Conservation (phyloP, 2,888 invertebrate species). For the Hyposoter didymator region DNA sequence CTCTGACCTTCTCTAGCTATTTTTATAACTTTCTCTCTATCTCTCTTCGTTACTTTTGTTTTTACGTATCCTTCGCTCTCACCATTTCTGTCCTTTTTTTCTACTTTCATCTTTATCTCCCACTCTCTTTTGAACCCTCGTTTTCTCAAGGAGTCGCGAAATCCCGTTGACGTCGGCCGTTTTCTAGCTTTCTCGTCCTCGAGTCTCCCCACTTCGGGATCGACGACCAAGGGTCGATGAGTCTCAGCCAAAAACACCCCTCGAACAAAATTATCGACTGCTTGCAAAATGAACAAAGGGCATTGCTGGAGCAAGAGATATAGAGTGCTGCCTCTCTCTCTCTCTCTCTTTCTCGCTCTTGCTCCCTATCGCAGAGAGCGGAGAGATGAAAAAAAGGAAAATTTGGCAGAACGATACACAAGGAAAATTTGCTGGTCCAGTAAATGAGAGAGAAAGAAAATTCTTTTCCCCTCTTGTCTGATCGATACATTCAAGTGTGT, state of each 20-base stretch:
- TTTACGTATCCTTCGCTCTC: neutral
- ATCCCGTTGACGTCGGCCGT: constrained; percentile 58
- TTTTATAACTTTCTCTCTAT: constrained; percentile 13
- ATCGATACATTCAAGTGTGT: constrained; percentile 49
- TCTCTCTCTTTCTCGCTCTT: constrained; percentile 10
- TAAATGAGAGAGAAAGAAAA: constrained; percentile 30
- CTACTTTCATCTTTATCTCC: constrained; percentile 13
- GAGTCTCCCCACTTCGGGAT: constrained; percentile 25
- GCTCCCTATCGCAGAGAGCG: neutral
- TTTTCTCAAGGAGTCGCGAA: constrained; percentile 36
- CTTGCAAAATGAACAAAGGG: constrained; percentile 65
- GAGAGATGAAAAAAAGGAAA: constrained; percentile 25
- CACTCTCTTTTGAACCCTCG: constrained; percentile 21
- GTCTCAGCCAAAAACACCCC: constrained; percentile 48
- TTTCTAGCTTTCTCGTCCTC: constrained; percentile 38
- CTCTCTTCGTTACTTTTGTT: neutral
- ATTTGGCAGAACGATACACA: constrained; percentile 2
- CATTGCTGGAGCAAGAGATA: constrained; percentile 30
- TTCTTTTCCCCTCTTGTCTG: constrained; percentile 6
- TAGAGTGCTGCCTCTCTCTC: neutral
- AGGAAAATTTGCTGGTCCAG: constrained; percentile 32
- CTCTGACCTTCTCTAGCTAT: constrained; percentile 20
- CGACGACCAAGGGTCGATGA: constrained; percentile 24
- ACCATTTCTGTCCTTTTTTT: constrained; percentile 2
- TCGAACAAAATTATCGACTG: constrained; percentile 69